These are phyloP conservation scores for Pyrocephalus nanus DNA, from an alignment of 2,797 vertebrate species.

Conservation along the genomic window DNA sequence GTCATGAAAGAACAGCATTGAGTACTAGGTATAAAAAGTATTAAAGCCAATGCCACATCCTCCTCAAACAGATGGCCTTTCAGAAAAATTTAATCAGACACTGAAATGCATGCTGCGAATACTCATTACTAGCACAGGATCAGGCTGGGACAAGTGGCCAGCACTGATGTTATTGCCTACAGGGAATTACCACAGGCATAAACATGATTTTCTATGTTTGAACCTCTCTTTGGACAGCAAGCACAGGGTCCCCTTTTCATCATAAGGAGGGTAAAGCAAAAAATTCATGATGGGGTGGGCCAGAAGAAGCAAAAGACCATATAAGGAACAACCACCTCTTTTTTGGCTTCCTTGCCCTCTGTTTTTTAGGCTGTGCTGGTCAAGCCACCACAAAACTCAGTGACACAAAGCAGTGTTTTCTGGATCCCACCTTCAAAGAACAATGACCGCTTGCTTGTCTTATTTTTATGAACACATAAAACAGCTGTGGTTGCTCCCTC, in stretches of 20 bases:
- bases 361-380: accelerated
- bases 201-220: constrained; percentile 44
- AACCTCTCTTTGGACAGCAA: constrained; percentile 7
- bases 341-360: not conserved
- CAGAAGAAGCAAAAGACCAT: not conserved
- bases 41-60: constrained; percentile 51
- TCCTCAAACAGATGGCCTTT: constrained; percentile 71
- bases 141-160: constrained; percentile 67
- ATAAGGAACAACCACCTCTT: not conserved
- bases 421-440: not conserved
- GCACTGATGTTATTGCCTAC: constrained; percentile 61
- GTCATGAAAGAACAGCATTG: constrained; percentile 38
- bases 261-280: not conserved
- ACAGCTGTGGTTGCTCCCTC: not conserved
- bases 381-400: not conserved
- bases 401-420: not conserved
- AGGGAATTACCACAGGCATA: constrained; percentile 63
- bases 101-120: constrained; percentile 69
- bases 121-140: constrained; percentile 67
- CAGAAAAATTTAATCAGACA: constrained; percentile 71
- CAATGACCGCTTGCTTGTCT: not conserved
- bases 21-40: constrained; percentile 52
- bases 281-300: not conserved
- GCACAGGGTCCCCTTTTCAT: not conserved
- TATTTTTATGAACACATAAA: not conserved